A percentile compares a stretch with the other conserved stretches of the same genome.
phyloP scores from a whole-genome alignment of 2,888 invertebrate genomes.

The Euclidia mi region DNA sequence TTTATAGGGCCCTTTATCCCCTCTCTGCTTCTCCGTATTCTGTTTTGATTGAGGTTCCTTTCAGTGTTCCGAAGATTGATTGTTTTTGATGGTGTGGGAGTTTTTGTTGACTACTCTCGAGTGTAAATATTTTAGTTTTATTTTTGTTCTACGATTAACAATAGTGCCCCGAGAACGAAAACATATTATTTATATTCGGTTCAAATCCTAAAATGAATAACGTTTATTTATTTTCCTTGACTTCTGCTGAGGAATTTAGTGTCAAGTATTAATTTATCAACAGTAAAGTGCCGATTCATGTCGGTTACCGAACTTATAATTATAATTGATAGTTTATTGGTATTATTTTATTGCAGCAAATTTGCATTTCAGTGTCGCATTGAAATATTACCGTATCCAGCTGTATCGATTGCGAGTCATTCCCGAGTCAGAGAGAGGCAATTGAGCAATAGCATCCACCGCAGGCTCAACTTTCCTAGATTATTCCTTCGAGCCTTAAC shows the following conservation, averaged over 20 bases:
- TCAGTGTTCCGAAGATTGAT: conserved; percentile 86
- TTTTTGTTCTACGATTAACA: conserved; percentile 66
- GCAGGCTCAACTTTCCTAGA: conserved; percentile 68
- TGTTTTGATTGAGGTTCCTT: conserved; percentile 89
- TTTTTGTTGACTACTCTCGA: conserved; percentile 82
- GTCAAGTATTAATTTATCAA: conserved; percentile 41
- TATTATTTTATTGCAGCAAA: conserved; percentile 36
- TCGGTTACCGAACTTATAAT: conserved; percentile 45
- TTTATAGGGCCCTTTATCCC: conserved; percentile 87
- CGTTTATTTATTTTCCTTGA: conserved; percentile 24
- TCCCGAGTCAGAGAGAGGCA: conserved; percentile 65
- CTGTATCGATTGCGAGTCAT: conserved; percentile 61
- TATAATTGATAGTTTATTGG: conserved; percentile 58
- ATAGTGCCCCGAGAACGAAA: conserved; percentile 48
- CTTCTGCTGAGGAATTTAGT: conserved; percentile 38
- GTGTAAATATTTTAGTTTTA: conserved; percentile 84
- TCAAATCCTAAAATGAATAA: conserved; percentile 18
- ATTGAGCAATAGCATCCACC: conserved; percentile 76
- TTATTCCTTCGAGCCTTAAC: conserved; percentile 71
- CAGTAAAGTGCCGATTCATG: conserved; percentile 45
- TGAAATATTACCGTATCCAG: conserved; percentile 67
- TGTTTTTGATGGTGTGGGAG: conserved; percentile 86
- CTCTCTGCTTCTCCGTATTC: conserved; percentile 83
- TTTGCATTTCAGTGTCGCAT: conserved; percentile 53
- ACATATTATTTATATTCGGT: conserved; percentile 40